Conservation (phyloP, 2,888 invertebrate genomes). For the Drosophila multiciliata region DNA sequence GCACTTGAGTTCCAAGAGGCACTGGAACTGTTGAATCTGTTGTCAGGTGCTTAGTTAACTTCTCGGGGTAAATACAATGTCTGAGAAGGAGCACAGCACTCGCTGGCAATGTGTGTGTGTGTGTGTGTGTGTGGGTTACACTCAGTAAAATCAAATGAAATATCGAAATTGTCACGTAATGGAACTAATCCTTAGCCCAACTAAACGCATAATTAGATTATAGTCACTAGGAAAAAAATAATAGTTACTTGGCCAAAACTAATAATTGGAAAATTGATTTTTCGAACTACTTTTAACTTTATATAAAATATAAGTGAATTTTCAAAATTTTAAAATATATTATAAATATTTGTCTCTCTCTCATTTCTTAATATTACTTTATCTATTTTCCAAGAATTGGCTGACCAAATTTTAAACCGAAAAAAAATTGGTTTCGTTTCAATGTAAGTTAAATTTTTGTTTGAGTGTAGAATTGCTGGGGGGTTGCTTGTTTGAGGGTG, state of each 20-base stretch:
- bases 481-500: neutral
- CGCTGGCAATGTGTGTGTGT: neutral
- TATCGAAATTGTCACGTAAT: neutral
- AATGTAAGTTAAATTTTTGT: neutral
- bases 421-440: neutral
- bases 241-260: neutral
- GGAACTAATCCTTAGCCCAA: neutral
- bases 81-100: slow-evolving; percentile 4
- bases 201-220: neutral
- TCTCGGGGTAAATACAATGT: slow-evolving; percentile 15
- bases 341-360: neutral
- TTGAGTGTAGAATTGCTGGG: neutral
- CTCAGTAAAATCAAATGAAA: neutral
- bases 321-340: neutral
- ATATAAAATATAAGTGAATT: neutral
- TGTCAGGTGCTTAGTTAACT: slow-evolving; percentile 65
- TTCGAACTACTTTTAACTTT: neutral
- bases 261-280: neutral
- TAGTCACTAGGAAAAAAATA: neutral
- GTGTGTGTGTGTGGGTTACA: slow-evolving; percentile 6
- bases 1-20: slow-evolving; percentile 11
- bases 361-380: neutral
- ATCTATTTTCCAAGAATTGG: neutral
- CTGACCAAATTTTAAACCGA: neutral
- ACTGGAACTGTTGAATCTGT: slow-evolving; percentile 46